phyloP scores from a whole-genome alignment of 2,888 invertebrate species.

The Drosophila mimica region DNA sequence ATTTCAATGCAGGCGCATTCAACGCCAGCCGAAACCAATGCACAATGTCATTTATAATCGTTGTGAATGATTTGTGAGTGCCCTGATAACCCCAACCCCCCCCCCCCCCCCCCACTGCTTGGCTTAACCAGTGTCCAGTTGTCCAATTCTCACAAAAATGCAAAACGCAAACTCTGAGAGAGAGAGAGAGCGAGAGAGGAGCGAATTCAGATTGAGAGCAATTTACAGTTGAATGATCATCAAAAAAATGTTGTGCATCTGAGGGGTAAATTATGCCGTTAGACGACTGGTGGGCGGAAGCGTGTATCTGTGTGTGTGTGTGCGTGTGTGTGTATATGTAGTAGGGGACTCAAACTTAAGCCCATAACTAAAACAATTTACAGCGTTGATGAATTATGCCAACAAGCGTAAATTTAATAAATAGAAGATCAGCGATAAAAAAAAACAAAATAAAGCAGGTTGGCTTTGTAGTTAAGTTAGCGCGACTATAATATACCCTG shows the following conservation, averaged over 20 bases:
- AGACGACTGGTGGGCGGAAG: constrained; percentile 59
- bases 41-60: constrained; percentile 80
- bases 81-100: too few species aligned
- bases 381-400: constrained; percentile 49
- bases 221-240: constrained; percentile 63
- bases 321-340: background rate
- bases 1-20: constrained; percentile 70
- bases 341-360: constrained; percentile 18
- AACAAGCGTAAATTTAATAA: constrained; percentile 20
- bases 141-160: constrained; percentile 45
- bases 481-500: background rate
- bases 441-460: background rate
- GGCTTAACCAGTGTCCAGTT: constrained; percentile 45
- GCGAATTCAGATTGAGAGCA: constrained; percentile 47
- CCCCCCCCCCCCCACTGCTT: constrained; percentile 3
- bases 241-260: constrained; percentile 14
- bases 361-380: constrained; percentile 65
- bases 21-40: constrained; percentile 48
- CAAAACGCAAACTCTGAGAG: background rate
- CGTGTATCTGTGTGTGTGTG: constrained; percentile 5
- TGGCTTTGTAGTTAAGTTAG: background rate
- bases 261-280: constrained; percentile 49
- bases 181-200: constrained; percentile 6
- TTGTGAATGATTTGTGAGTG: constrained; percentile 50
- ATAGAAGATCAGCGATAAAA: constrained; percentile 4